phyloP scores from a whole-genome alignment of 2,797 vertebrate species.

The Rhincodon typus region DNA sequence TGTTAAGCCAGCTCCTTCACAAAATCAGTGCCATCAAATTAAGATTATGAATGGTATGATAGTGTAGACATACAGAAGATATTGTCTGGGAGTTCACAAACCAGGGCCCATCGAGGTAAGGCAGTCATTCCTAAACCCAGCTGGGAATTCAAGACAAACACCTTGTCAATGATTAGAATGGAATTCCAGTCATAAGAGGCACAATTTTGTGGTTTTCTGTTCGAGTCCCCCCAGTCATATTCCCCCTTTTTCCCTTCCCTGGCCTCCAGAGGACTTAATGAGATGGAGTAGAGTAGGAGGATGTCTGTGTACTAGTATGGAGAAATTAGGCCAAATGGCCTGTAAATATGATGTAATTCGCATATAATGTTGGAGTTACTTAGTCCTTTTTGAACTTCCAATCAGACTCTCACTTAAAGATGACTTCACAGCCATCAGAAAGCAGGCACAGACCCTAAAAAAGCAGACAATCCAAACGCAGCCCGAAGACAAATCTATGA shows the following conservation, averaged over 20 bases:
- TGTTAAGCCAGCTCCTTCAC: not conserved
- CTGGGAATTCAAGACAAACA: not conserved
- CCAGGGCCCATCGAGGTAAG: not conserved
- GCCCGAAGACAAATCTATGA: not conserved
- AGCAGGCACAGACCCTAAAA: not conserved
- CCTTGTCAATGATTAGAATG: not conserved
- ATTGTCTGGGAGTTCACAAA: not conserved
- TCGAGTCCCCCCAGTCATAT: no score
- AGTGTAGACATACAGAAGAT: not conserved
- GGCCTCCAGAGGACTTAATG: not conserved
- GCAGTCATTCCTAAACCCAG: not conserved
- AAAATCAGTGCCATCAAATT: no score
- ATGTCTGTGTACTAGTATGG: not conserved
- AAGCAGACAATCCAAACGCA: not conserved
- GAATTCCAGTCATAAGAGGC: not conserved
- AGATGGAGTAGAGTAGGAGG: not conserved
- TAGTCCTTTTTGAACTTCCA: not conserved
- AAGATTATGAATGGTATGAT: not conserved
- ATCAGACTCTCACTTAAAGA: not conserved
- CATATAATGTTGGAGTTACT: not conserved
- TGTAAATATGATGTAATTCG: not conserved
- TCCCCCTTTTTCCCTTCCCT: no score
- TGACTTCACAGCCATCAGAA: not conserved
- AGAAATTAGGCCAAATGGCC: not conserved
- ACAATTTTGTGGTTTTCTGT: no score